Base-by-base conservation (phyloP, 2,797 vertebrate genomes). In the Dipus sagitta region DNA sequence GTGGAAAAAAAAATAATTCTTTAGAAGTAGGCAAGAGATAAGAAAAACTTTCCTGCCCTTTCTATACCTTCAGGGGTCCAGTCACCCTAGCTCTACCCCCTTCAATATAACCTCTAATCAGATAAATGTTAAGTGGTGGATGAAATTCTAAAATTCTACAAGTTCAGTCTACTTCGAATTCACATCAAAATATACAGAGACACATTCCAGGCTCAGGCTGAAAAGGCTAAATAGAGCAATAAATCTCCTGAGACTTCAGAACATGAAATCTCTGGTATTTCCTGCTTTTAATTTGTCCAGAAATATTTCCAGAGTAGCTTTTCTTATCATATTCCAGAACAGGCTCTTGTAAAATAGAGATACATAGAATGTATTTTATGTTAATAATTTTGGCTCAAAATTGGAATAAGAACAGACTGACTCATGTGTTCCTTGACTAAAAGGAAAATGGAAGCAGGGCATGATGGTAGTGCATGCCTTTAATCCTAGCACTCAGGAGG, bases 201-300 rank as follows among this genome's bases (percentile, higher is more conserved):
- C 94, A 70, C 65, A 86, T 86, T 65, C 85, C 65, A 95, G 90
- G 60, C 91, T 96, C 86, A 91, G 67, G 58, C 78, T 96, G 84
- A 95, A 95, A 93, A 93, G 92, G 91, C 92, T 95, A 95, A 97
- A 93, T 97, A 96, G 93, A 90, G 95, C 94, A 95, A 88, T 96
- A 96, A 97, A 96, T 97, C 96, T 96, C 92, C 92, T 89, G 93
- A 96, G 96, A 95, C 71, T 96, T 96, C 76, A 95, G 90, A 88
- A 91, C 92, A 91, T 90, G 96, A 95, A 97, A 96, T 95, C 92
- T 96, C 75, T 97, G 96, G 96, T 92, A 97, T 97, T 97, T 97
- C 96, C 96, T 97, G 96, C 93, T 96, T 95, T 95, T 95, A 97
- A 96, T 96, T 96, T 95, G 89, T 90, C 90, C 92, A 93, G 88